Evolutionary conservation across 2,797 vertebrate species (phyloP).

Genomic region (Babyrousa celebensis): DNA sequence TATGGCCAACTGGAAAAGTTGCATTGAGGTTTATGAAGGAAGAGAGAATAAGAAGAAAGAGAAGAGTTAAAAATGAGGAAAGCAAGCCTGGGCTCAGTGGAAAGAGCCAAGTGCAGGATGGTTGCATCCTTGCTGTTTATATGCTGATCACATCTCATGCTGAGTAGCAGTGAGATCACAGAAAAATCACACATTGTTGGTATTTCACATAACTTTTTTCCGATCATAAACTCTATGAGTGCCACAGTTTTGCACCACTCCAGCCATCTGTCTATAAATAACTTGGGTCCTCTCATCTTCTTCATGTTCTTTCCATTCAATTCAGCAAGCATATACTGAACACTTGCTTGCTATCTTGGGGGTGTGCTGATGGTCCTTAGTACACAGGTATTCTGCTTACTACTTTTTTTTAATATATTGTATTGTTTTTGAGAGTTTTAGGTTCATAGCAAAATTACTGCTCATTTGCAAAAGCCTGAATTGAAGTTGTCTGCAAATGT

Average conservation of each 20-base stretch:
- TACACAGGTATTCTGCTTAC: not conserved
- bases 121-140: not conserved
- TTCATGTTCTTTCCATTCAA: not conserved
- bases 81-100: not conserved
- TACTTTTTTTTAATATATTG: not conserved
- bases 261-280: not conserved
- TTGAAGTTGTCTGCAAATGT: not conserved
- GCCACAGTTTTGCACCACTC: not conserved
- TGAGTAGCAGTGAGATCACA: no score
- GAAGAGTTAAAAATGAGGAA: not conserved
- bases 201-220: not conserved
- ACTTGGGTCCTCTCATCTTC: not conserved
- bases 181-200: not conserved
- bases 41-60: not conserved
- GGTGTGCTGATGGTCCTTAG: not conserved
- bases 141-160: not conserved
- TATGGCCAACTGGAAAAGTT: not conserved
- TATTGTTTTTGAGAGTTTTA: not conserved
- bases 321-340: not conserved
- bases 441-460: not conserved
- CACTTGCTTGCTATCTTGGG: not conserved
- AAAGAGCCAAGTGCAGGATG: not conserved
- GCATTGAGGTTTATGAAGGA: not conserved
- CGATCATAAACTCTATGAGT: not conserved
- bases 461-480: constrained; percentile 1